Conservation (phyloP, 1,140 invertebrate genomes). For the Cryptotermes secundus region DNA sequence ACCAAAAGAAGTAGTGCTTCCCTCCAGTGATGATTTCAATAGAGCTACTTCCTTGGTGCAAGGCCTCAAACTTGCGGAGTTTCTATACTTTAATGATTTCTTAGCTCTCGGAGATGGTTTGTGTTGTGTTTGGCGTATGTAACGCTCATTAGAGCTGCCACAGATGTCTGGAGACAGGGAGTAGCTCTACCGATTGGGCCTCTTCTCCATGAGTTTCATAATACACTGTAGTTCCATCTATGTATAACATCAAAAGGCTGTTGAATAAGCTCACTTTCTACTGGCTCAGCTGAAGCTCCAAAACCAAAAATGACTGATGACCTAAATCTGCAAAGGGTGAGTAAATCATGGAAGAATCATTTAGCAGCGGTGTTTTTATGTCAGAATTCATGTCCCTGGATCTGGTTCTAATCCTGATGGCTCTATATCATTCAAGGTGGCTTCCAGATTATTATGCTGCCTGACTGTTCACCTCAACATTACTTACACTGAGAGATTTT, state of each 20-base stretch:
- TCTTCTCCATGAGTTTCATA: conserved; percentile 39
- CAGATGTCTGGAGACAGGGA: too few relatives aligned
- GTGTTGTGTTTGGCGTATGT: too few relatives aligned
- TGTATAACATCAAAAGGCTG: conserved; percentile 48
- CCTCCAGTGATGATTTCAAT: too few relatives aligned
- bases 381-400: background rate
- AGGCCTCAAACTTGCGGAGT: too few relatives aligned
- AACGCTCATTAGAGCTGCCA: too few relatives aligned
- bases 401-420: conserved; percentile 18
- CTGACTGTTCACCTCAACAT: conserved; percentile 21
- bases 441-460: background rate
- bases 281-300: conserved; percentile 19
- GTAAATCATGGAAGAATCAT: background rate
- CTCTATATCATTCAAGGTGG: conserved; percentile 27
- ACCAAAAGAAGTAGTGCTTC: too few relatives aligned
- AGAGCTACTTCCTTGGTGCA: too few relatives aligned
- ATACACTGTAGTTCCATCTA: conserved; percentile 52
- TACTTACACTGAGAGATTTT: background rate
- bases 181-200: too few relatives aligned
- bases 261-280: conserved; percentile 39
- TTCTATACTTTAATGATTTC: too few relatives aligned
- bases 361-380: background rate
- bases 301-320: background rate
- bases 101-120: too few relatives aligned
- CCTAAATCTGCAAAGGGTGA: background rate